Evolutionary conservation across 2,797 vertebrate genomes (phyloP), one percentile per base, ranked within the genome.

Genomic region (Anguilla megastoma): DNA sequence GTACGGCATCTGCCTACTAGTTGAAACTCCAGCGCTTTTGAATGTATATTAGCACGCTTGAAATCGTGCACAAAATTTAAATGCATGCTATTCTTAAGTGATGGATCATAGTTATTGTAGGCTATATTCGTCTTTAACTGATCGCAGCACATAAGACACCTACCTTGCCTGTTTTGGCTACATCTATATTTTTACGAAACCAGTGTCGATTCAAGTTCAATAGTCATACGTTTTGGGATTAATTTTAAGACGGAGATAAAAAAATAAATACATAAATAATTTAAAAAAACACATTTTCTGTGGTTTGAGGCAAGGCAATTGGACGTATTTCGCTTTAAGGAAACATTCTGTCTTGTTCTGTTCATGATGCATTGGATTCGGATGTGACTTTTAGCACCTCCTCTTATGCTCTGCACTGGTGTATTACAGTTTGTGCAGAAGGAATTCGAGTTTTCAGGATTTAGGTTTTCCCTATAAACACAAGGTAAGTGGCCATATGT

Each of bases 21-120:
- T 3, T 41, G 33, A 41, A 7, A 41, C 14, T 41, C 12, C 58
- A 86, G 88, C 88, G 92, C 91, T 92, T 85, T 60, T 91, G 0
- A 5, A 92, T 88, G 92, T 91, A 50, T 52, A 1, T 0, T 52
- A 0, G 0, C 24, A 52, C 56, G 48, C 85, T 58, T 66, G 14
- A 30, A 33, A n/a, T 50, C 63, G 24, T 27, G 63, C 63, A n/a
- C 63, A 45, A 45, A 45, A 54, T 54, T 54, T 14, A 54, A 54
- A 54, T 54, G 24, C 4, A n/a, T 66, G 63, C 16, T 24, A 60
- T 60, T 60, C 58, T 60, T 60, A 10, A 66, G n/a, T 66, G 63
- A 24, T 66, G 63, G 21, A n/a, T 24, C 0, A n/a, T n/a, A n/a
- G 60, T n/a, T 66, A 6, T 5, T 66, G 21, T 12, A n/a, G 21